Conservation (phyloP, 37 sponge, comb jelly and placozoan species). For the Bolinopsis microptera region DNA sequence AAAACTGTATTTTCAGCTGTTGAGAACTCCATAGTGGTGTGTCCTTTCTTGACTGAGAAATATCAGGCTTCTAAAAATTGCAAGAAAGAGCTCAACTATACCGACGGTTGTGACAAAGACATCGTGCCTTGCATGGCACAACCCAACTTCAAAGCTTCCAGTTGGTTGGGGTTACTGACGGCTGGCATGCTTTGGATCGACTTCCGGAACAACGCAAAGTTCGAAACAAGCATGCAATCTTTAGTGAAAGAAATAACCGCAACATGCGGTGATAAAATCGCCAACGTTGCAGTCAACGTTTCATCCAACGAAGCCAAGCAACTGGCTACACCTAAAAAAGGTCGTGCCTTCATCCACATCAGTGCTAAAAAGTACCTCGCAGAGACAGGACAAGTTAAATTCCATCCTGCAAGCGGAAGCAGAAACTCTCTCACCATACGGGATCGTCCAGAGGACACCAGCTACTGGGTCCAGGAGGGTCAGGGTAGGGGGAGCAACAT, state of each 20-base stretch:
- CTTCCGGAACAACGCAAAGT: conserved; percentile 14
- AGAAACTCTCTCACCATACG: neutral
- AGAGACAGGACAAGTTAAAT: neutral
- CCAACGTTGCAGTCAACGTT: neutral
- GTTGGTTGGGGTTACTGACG: conserved; percentile 39
- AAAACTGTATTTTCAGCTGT: conserved; percentile 63
- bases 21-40: conserved; percentile 6
- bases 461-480: conserved; percentile 38
- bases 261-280: conserved; percentile 8
- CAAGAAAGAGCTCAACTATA: conserved; percentile 61
- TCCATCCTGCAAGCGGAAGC: conserved; percentile 20
- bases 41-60: conserved; percentile 42
- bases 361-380: conserved; percentile 16
- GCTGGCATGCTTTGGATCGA: conserved; percentile 62
- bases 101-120: neutral
- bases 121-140: conserved; percentile 58
- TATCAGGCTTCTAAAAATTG: conserved; percentile 58
- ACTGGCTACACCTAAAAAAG: neutral
- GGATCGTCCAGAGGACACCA: neutral
- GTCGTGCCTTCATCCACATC: conserved; percentile 40
- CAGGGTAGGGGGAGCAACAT: neutral
- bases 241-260: conserved; percentile 41
- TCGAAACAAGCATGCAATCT: conserved; percentile 11
- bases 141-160: neutral
- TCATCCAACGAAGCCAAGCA: neutral